Conservation (phyloP, 2,113 vertebrate genomes). For the Rhynchopsitta pachyrhyncha region DNA sequence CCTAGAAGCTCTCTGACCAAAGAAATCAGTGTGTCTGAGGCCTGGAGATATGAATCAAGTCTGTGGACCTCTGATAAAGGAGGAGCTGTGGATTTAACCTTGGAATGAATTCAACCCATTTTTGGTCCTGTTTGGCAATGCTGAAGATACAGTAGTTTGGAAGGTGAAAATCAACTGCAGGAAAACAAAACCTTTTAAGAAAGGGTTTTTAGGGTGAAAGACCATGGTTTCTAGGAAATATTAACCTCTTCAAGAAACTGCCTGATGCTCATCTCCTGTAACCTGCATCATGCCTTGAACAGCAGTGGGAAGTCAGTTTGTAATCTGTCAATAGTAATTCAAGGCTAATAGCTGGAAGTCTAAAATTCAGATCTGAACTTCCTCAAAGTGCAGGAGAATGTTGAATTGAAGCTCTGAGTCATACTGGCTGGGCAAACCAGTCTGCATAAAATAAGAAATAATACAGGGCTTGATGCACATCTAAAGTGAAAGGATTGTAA, state of each 20-base stretch:
- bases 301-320: background rate
- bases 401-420: background rate
- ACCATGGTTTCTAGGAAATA: background rate
- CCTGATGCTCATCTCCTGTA: background rate
- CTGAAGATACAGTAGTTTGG: background rate
- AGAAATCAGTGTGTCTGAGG: background rate
- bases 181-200: background rate
- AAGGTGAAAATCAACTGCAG: background rate
- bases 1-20: background rate
- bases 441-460: background rate
- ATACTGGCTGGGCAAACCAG: background rate
- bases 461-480: background rate
- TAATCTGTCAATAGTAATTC: background rate
- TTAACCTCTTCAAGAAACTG: background rate
- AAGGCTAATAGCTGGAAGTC: background rate
- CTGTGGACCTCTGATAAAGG: background rate
- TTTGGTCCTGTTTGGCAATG: background rate
- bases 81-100: background rate
- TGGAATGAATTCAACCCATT: background rate
- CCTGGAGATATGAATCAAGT: background rate
- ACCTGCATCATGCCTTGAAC: background rate
- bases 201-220: background rate
- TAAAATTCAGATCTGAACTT: background rate
- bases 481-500: background rate
- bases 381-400: background rate